Conservation (phyloP, 2,888 invertebrate species). For the Lamellibrachia columna region DNA sequence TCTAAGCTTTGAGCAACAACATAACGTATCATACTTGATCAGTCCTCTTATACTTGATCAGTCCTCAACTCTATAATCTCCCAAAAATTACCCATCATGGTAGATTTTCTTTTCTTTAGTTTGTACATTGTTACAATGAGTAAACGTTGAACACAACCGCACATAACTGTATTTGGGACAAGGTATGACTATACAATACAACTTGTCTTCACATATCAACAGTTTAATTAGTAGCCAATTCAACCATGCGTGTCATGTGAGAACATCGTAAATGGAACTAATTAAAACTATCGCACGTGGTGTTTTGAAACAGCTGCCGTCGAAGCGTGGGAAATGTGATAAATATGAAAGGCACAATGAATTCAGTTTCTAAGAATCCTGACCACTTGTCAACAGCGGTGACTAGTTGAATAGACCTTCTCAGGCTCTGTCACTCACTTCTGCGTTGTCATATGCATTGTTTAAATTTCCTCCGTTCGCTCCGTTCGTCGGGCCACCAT, state of each 20-base stretch:
- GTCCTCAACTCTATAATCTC: neutral
- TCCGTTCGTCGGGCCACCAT: neutral
- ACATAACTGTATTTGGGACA: neutral
- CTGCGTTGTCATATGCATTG: neutral
- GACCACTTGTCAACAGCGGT: neutral
- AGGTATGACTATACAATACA: neutral
- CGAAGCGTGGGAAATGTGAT: neutral
- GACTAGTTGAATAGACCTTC: neutral
- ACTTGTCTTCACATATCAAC: neutral
- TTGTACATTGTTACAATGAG: neutral
- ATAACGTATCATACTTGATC: neutral
- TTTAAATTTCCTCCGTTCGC: neutral
- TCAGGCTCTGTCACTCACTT: neutral
- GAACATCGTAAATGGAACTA: neutral
- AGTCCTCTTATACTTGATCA: neutral
- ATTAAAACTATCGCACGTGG: neutral
- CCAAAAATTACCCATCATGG: neutral
- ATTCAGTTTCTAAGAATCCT: neutral
- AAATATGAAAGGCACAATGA: neutral
- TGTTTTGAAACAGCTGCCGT: neutral
- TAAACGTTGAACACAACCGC: neutral
- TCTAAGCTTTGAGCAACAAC: neutral
- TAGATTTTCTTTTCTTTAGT: neutral
- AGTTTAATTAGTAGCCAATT: neutral
- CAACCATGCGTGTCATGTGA: neutral